phyloP scores from a whole-genome alignment of 2,888 invertebrate species.

The Prosapia bicincta region DNA sequence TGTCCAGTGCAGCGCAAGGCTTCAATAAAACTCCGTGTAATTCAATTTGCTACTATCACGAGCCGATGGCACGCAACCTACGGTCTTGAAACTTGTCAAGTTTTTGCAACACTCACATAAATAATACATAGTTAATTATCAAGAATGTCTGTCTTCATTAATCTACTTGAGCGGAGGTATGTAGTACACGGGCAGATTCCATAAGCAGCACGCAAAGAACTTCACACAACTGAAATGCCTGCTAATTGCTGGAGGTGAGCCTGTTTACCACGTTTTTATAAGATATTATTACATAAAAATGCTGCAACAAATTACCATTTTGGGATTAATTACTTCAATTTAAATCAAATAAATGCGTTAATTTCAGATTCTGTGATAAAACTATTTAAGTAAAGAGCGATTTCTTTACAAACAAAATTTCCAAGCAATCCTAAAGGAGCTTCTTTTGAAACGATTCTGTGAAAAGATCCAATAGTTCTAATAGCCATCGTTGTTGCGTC shows the following conservation, averaged over 20 bases:
- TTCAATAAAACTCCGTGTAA: not conserved
- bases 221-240: not conserved
- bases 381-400: too few species aligned
- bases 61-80: not conserved
- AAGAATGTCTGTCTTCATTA: not conserved
- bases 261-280: not conserved
- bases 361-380: too few species aligned
- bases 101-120: not conserved
- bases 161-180: not conserved
- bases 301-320: too few species aligned
- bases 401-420: too few species aligned
- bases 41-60: not conserved
- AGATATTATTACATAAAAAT: too few species aligned
- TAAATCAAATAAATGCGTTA: too few species aligned
- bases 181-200: not conserved
- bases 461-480: too few species aligned
- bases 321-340: too few species aligned
- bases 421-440: too few species aligned
- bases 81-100: not conserved
- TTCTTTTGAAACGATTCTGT: too few species aligned
- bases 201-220: not conserved
- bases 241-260: not conserved
- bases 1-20: not conserved
- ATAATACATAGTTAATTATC: not conserved
- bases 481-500: too few species aligned